A percentile compares a stretch with the other conserved stretches of the same genome.
Conservation (phyloP, 2,888 invertebrate genomes). For the Sialis lutaria region DNA sequence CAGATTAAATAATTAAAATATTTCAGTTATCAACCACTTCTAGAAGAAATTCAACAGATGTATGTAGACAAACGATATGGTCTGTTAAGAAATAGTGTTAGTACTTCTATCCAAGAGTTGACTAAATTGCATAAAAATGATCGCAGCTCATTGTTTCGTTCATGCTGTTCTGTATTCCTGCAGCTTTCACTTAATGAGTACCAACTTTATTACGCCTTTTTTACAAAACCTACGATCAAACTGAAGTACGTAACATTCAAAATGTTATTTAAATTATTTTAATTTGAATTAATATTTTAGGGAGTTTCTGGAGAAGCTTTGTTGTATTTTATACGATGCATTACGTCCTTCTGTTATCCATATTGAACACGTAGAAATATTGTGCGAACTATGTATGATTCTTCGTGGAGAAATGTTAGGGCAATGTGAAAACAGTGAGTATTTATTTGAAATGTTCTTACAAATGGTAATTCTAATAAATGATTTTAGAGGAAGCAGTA, state of each 20-base stretch:
- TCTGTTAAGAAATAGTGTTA: constrained; percentile 52
- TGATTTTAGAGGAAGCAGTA: constrained; percentile 41
- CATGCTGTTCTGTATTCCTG: constrained; percentile 77
- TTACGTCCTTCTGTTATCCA: constrained; percentile 88
- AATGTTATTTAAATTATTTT: too few species aligned
- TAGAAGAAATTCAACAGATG: constrained; percentile 65
- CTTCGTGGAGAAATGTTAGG: constrained; percentile 80
- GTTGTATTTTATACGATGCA: constrained; percentile 78
- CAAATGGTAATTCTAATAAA: constrained; percentile 1
- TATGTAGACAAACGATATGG: constrained; percentile 55
- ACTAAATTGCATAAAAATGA: constrained; percentile 47
- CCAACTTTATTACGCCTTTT: constrained; percentile 81
- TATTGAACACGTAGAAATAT: constrained; percentile 91
- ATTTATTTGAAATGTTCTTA: background rate
- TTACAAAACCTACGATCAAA: constrained; percentile 45
- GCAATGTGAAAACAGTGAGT: constrained; percentile 65
- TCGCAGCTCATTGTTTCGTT: constrained; percentile 69
- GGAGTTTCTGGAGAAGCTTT: constrained; percentile 69
- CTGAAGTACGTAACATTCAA: constrained; percentile 33
- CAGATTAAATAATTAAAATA: background rate
- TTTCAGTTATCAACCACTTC: constrained; percentile 42
- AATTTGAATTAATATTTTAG: constrained; percentile 23
- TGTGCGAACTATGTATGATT: constrained; percentile 92
- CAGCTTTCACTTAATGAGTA: constrained; percentile 92
- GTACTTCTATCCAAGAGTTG: constrained; percentile 47